Base-by-base conservation (phyloP, 2,113 vertebrate species). In the Uropsilus gracilis region DNA sequence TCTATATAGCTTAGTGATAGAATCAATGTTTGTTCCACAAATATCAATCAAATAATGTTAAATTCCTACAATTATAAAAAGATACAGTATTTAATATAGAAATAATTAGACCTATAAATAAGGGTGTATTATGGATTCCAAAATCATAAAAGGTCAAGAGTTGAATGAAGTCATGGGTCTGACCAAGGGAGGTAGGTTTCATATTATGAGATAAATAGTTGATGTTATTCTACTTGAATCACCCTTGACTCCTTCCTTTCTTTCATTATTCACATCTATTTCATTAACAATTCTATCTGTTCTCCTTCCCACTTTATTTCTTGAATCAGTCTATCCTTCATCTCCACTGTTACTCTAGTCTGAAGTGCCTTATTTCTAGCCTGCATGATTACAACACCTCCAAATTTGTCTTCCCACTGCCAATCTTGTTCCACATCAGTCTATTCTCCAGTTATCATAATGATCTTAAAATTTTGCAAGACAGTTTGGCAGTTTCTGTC, bases 221-320 rank as follows among this genome's bases (percentile, higher is more conserved):
- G 80, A 64, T 39, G 28, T 26, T 28, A 30, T 10, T 69, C 8
- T 44, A 44, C 44, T 83, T 71, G 57, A 61, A 16, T 89, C 88
- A 86, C 78, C 69, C 30, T n/a, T 63, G 73, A 75, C 73, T 69
- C 66, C 42, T 55, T 72, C 73, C 48, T 78, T 69, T 69, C 83
- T 61, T 46, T 85, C 64, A 84, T 44, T 86, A 59, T 46, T 92
- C 85, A 96, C 16, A 77, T 30, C 42, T 68, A 46, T 83, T 89
- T 66, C 88, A 87, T 75, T 89, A 89, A 85, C n/a, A 64, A 88
- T 66, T 83, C 72, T n/a, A 81, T 89, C 76, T 96, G 72, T 42
- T 95, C 81, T 86, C 80, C 42, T 46, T 81, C 68, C 68, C 39
- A 76, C n/a, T 76, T 64, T 9, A 24, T 53, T 48, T 68, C 86